Percentiles rank a stretch among this genome's conserved stretches.
phyloP scores from a whole-genome alignment of 1,140 invertebrate genomes.

The Elymnias hypermnestra region DNA sequence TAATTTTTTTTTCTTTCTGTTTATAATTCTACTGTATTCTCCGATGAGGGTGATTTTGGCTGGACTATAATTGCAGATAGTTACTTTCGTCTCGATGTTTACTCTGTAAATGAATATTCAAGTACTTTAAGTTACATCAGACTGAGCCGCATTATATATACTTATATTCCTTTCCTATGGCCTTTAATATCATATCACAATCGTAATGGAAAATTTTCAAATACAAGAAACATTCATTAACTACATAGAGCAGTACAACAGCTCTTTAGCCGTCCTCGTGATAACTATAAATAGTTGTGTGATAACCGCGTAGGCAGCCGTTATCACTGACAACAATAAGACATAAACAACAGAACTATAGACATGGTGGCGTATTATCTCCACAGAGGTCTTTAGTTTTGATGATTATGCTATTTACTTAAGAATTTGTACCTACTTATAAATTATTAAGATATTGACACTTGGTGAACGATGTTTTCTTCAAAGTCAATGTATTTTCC shows the following conservation, averaged over 20 bases:
- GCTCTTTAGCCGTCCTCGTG: constrained; percentile 31
- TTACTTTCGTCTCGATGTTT: too few species aligned
- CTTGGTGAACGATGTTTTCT: not conserved
- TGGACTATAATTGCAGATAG: too few species aligned
- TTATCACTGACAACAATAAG: constrained; percentile 57
- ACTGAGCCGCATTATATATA: not conserved
- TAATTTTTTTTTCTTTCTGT: too few species aligned
- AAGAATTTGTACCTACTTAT: not conserved
- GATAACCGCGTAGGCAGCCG: constrained; percentile 37
- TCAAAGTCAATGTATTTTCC: not conserved
- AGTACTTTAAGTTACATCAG: too few species aligned
- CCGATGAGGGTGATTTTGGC: too few species aligned
- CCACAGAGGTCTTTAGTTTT: constrained; percentile 1
- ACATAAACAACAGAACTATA: constrained; percentile 39
- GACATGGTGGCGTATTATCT: constrained; percentile 33
- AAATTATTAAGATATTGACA: not conserved
- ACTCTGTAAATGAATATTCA: too few species aligned
- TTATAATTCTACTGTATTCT: too few species aligned
- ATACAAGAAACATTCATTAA: constrained; percentile 20
- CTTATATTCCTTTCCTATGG: too few species aligned
- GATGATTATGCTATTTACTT: not conserved
- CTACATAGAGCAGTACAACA: constrained; percentile 24
- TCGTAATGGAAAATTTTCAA: constrained; percentile 23
- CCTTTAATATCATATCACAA: too few species aligned
- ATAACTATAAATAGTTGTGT: constrained; percentile 48